phyloP scores from a whole-genome alignment of 2,888 invertebrate genomes.

The Tetheella fluctuosa region DNA sequence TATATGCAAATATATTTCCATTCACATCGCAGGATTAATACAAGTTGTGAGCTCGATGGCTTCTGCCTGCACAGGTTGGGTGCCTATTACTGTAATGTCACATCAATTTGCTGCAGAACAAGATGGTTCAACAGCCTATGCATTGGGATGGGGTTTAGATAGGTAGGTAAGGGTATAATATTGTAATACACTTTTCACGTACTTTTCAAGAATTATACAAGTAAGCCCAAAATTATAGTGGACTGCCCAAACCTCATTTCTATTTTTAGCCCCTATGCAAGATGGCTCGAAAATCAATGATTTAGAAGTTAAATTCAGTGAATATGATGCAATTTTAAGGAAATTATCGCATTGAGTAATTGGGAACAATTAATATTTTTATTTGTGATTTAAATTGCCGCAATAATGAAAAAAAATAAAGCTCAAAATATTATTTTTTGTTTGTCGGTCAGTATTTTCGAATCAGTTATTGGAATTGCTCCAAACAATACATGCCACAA shows the following conservation, averaged over 20 bases:
- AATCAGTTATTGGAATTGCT: too few species aligned
- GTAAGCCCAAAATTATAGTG: background rate
- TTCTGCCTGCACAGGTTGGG: constrained; percentile 62
- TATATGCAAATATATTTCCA: constrained; percentile 4
- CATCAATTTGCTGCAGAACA: constrained; percentile 52
- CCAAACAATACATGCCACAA: too few species aligned
- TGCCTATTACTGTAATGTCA: constrained; percentile 64
- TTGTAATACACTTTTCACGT: background rate
- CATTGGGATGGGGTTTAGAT: constrained; percentile 74
- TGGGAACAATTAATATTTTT: too few species aligned
- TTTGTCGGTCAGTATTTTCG: too few species aligned
- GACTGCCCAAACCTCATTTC: background rate
- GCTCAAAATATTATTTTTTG: too few species aligned
- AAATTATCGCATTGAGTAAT: too few species aligned
- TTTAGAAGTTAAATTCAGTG: too few species aligned
- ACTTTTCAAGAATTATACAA: background rate
- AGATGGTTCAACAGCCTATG: constrained; percentile 49
- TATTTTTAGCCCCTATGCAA: too few species aligned
- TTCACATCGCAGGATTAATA: constrained; percentile 53
- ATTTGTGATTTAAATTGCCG: too few species aligned
- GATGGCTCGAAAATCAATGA: too few species aligned
- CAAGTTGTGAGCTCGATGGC: constrained; percentile 66
- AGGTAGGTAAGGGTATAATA: constrained; percentile 43
- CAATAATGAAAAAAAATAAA: too few species aligned
- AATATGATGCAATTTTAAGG: too few species aligned